Conservation (phyloP, 2,888 invertebrate genomes). For the Eulithis prunata region DNA sequence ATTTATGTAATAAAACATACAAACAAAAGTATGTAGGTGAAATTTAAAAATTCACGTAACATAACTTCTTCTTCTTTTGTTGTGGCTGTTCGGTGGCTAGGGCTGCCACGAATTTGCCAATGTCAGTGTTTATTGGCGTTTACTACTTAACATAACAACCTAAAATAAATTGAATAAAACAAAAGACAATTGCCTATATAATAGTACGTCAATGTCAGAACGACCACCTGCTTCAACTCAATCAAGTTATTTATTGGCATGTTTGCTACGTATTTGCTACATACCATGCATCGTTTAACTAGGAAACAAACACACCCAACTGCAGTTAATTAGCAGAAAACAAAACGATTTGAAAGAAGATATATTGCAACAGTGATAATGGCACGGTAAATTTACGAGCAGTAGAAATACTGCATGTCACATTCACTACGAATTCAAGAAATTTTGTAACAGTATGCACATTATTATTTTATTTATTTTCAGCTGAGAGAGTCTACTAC, state of each 20-base stretch:
- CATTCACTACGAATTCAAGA: no score
- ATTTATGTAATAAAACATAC: no score
- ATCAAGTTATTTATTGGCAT: slow-evolving; percentile 18
- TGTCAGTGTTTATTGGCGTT: no score
- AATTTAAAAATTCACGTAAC: no score
- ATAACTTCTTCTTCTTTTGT: no score
- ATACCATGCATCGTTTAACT: slow-evolving; percentile 5
- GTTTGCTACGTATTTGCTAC: slow-evolving; percentile 15
- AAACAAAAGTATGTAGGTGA: no score
- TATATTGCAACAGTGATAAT: slow-evolving; percentile 41
- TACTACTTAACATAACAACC: background rate
- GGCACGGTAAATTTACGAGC: slow-evolving; percentile 4
- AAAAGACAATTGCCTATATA: background rate
- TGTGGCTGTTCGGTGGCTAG: no score
- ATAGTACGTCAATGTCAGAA: background rate
- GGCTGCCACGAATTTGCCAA: no score
- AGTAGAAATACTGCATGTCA: slow-evolving; percentile 2
- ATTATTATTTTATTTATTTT: no score
- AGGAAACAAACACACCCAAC: slow-evolving; percentile 11
- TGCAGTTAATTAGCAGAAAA: slow-evolving; percentile 33
- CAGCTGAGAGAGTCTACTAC: no score
- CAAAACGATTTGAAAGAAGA: slow-evolving; percentile 44
- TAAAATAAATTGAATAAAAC: slow-evolving; percentile 6
- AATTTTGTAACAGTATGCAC: no score
- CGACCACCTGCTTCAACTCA: slow-evolving; percentile 25